Evolutionary conservation across 2,797 vertebrate genomes (phyloP).

Genomic region (Tragelaphus oryx): DNA sequence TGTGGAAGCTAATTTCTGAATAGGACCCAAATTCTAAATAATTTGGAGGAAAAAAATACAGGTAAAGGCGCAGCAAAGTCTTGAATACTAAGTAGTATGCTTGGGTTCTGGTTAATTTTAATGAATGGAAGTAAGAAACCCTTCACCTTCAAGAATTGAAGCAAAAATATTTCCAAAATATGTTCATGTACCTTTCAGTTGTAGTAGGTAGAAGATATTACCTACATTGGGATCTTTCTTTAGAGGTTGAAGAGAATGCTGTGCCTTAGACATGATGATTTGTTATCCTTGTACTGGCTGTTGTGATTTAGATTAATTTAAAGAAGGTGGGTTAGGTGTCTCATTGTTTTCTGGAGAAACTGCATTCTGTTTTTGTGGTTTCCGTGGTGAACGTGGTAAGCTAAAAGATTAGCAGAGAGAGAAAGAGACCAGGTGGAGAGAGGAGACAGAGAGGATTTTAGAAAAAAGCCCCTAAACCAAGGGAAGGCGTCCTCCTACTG

Average conservation of each 20-base stretch:
- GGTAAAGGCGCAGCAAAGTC: not conserved
- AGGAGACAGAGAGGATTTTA: not conserved
- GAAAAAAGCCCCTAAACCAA: not conserved
- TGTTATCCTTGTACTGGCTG: not conserved
- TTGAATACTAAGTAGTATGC: not conserved
- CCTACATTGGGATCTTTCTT: not conserved
- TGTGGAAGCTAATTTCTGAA: not conserved
- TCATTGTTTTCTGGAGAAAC: not conserved
- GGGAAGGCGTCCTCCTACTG: not conserved
- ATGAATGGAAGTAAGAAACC: not conserved
- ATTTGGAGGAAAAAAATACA: not conserved
- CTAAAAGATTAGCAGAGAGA: not conserved
- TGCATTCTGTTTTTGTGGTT: not conserved
- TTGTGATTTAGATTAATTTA: not conserved
- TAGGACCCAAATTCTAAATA: not conserved
- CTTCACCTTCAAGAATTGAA: conserved; percentile 17
- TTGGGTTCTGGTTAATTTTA: not conserved
- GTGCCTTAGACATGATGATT: not conserved
- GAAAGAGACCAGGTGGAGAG: not conserved
- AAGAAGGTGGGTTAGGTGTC: not conserved
- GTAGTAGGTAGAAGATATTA: not conserved
- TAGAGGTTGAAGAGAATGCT: not conserved
- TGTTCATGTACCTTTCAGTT: not conserved
- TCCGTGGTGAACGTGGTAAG: not conserved
- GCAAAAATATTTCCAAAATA: not conserved